Percentiles rank a stretch among this genome's conserved stretches.
phyloP scores from a whole-genome alignment of 2,113 vertebrate genomes.

The Erythrolamprus reginae region DNA sequence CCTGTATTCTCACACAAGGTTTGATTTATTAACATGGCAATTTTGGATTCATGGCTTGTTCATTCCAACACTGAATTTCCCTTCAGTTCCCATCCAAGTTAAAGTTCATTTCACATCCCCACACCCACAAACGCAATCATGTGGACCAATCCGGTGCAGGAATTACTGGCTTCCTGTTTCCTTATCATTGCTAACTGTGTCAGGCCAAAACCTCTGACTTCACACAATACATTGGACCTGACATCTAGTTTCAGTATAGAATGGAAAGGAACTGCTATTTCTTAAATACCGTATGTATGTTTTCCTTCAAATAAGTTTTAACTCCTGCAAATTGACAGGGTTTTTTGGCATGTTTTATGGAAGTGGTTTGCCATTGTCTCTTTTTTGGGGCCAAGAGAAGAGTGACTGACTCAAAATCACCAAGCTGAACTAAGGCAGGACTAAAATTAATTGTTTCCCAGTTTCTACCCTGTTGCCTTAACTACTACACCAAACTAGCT shows the following conservation, averaged over 20 bases:
- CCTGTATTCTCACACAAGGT: no score
- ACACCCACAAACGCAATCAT: no score
- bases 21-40: no score
- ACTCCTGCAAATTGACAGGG: not conserved
- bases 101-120: no score
- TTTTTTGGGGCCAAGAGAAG: not conserved
- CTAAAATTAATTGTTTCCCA: not conserved
- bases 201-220: no score
- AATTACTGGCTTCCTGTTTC: no score
- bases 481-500: not conserved
- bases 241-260: not conserved
- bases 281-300: constrained; percentile 25
- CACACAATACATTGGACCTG: no score
- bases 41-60: no score
- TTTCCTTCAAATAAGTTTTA: not conserved
- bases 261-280: constrained; percentile 1
- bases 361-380: not conserved
- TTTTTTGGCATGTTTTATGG: not conserved
- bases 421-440: not conserved
- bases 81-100: no score
- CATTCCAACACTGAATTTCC: no score
- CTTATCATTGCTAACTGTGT: no score
- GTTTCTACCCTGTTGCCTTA: not conserved
- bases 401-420: not conserved
- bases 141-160: no score